Conservation (phyloP, 2,797 vertebrate genomes). For the Pseudochromis fuscus region DNA sequence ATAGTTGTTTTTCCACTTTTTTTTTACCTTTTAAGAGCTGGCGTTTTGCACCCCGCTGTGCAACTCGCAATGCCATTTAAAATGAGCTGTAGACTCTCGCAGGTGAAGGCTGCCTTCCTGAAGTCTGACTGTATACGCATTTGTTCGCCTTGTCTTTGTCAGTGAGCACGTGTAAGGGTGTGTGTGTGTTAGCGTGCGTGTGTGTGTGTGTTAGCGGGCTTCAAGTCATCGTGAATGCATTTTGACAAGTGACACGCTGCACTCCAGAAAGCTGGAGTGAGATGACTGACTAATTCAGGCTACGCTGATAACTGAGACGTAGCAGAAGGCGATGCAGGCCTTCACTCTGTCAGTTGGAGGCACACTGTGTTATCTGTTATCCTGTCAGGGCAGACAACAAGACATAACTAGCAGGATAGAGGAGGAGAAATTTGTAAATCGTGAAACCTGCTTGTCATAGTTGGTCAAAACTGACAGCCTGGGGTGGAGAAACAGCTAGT, state of each 20-base stretch:
- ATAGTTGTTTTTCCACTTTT: slow-evolving; percentile 31
- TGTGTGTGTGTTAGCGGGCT: slow-evolving; percentile 37
- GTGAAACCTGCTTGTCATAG: slow-evolving; percentile 61
- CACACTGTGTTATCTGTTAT: slow-evolving; percentile 53
- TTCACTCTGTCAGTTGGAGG: slow-evolving; percentile 68
- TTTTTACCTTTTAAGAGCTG: slow-evolving; percentile 57
- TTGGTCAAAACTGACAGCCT: slow-evolving; percentile 63
- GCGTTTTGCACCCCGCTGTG: slow-evolving; percentile 72
- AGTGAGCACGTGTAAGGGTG: slow-evolving; percentile 21
- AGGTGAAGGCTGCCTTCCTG: slow-evolving; percentile 72
- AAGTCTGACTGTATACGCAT: slow-evolving; percentile 57
- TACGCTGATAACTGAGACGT: slow-evolving; percentile 67
- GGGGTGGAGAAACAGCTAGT: slow-evolving; percentile 50
- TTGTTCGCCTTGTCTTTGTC: slow-evolving; percentile 61
- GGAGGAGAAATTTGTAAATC: slow-evolving; percentile 62
- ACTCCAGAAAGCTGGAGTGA: slow-evolving; percentile 62
- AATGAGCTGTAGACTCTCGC: slow-evolving; percentile 67
- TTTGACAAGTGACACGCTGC: slow-evolving; percentile 79
- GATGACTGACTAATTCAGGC: slow-evolving; percentile 76
- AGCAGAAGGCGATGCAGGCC: slow-evolving; percentile 66
- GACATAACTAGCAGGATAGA: slow-evolving; percentile 59
- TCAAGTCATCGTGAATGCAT: slow-evolving; percentile 65
- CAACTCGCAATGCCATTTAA: slow-evolving; percentile 72
- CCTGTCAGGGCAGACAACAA: slow-evolving; percentile 70
- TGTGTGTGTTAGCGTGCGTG: slow-evolving; percentile 20